Evolutionary conservation across 2,113 vertebrate species (phyloP).

Genomic region (Lophura nycthemera): DNA sequence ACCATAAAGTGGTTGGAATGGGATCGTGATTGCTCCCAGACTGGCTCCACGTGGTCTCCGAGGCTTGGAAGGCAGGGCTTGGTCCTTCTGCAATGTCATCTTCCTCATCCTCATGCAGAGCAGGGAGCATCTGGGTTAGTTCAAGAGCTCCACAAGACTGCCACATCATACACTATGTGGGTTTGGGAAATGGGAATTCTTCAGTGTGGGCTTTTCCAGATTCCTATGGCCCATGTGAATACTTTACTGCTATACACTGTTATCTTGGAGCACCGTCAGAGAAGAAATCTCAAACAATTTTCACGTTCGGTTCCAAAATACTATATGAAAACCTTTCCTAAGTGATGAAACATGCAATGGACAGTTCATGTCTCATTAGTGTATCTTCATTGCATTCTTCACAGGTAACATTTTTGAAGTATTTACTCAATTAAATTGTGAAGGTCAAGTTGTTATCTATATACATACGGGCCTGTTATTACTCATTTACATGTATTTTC

Average conservation of each 20-base stretch:
- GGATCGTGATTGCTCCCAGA: background rate
- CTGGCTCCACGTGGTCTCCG: background rate
- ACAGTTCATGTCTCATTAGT: background rate
- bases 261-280: background rate
- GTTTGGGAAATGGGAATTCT: background rate
- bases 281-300: background rate
- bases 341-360: background rate
- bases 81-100: background rate
- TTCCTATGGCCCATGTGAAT: background rate
- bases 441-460: background rate
- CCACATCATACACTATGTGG: background rate
- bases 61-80: background rate
- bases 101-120: background rate
- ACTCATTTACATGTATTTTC: background rate
- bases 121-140: background rate
- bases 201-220: background rate
- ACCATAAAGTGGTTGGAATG: background rate
- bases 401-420: background rate
- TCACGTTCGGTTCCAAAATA: slow-evolving; percentile 15
- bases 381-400: background rate
- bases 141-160: background rate
- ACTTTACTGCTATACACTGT: slow-evolving; percentile 2
- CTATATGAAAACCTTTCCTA: background rate
- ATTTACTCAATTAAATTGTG: background rate
- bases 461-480: background rate